phyloP scores from a whole-genome alignment of 2,113 vertebrate genomes.

The Equus quagga region DNA sequence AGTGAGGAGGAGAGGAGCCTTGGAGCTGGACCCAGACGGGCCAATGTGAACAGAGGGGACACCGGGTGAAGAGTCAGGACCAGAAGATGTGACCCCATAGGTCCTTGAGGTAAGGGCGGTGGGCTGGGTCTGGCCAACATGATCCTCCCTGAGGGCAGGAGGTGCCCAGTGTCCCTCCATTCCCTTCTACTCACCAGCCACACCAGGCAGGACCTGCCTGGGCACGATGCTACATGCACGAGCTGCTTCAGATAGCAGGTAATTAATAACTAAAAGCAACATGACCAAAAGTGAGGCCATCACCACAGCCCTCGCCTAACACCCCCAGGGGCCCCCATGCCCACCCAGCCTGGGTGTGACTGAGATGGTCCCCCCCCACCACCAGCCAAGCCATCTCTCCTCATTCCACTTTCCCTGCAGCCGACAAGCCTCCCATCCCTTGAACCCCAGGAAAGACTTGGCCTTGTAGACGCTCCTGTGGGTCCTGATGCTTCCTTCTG shows the following conservation, averaged over 20 bases:
- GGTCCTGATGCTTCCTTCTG: neutral
- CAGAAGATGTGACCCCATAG: accelerated
- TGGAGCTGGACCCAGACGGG: neutral
- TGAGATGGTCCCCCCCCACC: neutral
- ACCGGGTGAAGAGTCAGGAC: neutral
- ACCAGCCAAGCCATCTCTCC: neutral
- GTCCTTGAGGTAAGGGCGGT: no score
- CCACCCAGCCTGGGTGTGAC: neutral
- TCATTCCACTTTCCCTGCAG: neutral
- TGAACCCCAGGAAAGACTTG: neutral
- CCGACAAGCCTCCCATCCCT: neutral
- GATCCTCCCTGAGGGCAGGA: accelerated
- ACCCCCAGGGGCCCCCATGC: no score
- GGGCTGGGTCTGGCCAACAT: no score
- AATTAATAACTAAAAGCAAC: no score
- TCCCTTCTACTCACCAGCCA: neutral
- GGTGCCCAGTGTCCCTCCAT: neutral
- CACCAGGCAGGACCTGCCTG: neutral
- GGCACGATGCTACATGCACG: neutral
- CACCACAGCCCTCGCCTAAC: no score
- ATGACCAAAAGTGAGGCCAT: no score
- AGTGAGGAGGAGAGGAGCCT: neutral
- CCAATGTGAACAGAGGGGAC: neutral
- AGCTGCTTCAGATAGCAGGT: neutral
- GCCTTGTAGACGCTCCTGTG: neutral